Evolutionary conservation across 2,888 invertebrate species (phyloP).

Genomic region (Apodemia duryi): DNA sequence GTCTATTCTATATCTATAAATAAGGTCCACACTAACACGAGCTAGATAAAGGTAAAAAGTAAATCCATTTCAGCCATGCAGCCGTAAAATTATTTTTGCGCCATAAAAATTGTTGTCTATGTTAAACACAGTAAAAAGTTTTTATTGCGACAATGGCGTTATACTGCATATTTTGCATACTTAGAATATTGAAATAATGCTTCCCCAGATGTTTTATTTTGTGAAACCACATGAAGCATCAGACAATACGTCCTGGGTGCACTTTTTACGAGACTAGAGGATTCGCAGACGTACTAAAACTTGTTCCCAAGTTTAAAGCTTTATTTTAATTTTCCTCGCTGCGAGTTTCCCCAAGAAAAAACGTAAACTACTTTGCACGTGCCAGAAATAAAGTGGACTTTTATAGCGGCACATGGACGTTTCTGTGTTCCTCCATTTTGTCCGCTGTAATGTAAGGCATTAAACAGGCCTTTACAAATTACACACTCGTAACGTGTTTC

Average conservation of each 20-base stretch:
- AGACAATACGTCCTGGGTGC: slow-evolving; percentile 56
- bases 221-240: slow-evolving; percentile 45
- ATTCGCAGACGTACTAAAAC: slow-evolving; percentile 60
- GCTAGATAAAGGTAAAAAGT: too few relatives aligned
- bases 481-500: slow-evolving; percentile 22
- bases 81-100: neutral
- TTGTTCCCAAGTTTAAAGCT: slow-evolving; percentile 64
- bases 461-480: slow-evolving; percentile 27
- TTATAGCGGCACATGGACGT: slow-evolving; percentile 42
- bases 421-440: slow-evolving; percentile 25
- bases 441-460: slow-evolving; percentile 24
- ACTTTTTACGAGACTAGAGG: slow-evolving; percentile 59
- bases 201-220: slow-evolving; percentile 14
- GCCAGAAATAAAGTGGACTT: slow-evolving; percentile 55
- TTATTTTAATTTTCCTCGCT: slow-evolving; percentile 73
- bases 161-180: slow-evolving; percentile 14
- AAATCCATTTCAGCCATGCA: neutral
- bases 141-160: slow-evolving; percentile 3
- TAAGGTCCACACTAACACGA: too few relatives aligned
- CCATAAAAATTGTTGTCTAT: slow-evolving; percentile 16
- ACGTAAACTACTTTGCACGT: slow-evolving; percentile 56
- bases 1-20: too few relatives aligned
- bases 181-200: slow-evolving; percentile 16
- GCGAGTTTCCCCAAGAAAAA: slow-evolving; percentile 50
- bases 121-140: slow-evolving; percentile 2